These are phyloP conservation scores for Cryptophagus acutangulus DNA, from an alignment of 2,888 invertebrate genomes.

Conservation along the genomic window DNA sequence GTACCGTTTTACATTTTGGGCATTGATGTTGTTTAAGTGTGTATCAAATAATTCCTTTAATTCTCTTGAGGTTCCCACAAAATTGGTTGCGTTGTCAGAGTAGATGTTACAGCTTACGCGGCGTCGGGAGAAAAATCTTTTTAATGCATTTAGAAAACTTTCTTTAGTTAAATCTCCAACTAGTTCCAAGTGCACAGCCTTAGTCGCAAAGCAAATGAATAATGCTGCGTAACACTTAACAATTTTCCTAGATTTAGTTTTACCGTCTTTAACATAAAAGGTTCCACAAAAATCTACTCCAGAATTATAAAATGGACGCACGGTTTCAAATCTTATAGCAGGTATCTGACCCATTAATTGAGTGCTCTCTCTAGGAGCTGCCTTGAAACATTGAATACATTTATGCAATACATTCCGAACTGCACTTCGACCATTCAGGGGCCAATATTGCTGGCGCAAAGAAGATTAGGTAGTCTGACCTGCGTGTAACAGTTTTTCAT, in stretches of 20 bases:
- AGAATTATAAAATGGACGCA: constrained; percentile 13
- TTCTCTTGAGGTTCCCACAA: constrained; percentile 11
- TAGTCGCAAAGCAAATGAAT: constrained; percentile 32
- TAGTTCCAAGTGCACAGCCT: constrained; percentile 36
- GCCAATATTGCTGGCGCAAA: constrained; percentile 10
- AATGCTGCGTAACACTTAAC: constrained; percentile 30
- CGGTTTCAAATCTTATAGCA: constrained; percentile 7
- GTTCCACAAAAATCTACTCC: constrained; percentile 32
- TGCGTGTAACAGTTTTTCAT: constrained; percentile 8
- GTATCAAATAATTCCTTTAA: too few species aligned
- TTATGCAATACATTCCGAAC: constrained; percentile 3
- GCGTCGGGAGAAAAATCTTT: constrained; percentile 17
- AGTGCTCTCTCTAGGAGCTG: constrained; percentile 10
- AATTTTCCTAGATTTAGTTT: constrained; percentile 16
- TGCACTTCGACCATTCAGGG: constrained; percentile 9
- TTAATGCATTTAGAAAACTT: constrained; percentile 19
- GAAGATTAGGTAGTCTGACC: constrained; percentile 11
- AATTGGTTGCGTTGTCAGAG: too few species aligned
- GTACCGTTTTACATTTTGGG: too few species aligned
- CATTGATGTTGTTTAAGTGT: too few species aligned
- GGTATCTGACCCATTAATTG: constrained; percentile 22
- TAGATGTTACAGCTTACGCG: constrained; percentile 14
- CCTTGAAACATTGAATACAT: constrained; percentile 16
- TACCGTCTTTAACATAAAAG: constrained; percentile 19
- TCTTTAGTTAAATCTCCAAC: constrained; percentile 24